phyloP scores from a whole-genome alignment of 2,113 vertebrate genomes.

The Verasper variegatus region DNA sequence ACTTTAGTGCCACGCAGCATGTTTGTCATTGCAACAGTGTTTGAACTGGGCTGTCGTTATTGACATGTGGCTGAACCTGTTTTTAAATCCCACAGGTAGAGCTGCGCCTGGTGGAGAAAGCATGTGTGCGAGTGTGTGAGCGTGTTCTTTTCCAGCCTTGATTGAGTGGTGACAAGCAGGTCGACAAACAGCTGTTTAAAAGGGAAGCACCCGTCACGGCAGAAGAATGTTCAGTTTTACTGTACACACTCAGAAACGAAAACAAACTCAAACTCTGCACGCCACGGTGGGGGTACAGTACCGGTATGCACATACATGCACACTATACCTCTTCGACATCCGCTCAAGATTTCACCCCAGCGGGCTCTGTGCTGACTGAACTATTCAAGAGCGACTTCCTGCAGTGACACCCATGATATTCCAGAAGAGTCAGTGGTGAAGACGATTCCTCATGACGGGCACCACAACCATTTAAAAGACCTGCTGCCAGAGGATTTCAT shows the following conservation, averaged over 20 bases:
- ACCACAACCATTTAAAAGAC: too few species aligned
- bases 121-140: background rate
- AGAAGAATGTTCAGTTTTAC: conserved; percentile 11
- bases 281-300: background rate
- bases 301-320: background rate
- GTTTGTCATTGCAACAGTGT: conserved; percentile 57
- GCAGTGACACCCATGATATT: too few species aligned
- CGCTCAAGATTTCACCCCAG: too few species aligned
- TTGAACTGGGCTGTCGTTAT: conserved; percentile 10
- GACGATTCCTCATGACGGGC: too few species aligned
- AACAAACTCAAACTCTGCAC: background rate
- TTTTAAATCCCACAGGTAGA: conserved; percentile 35
- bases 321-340: too few species aligned
- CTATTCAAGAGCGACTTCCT: too few species aligned
- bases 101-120: background rate
- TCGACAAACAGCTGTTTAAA: conserved; percentile 52
- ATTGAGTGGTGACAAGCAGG: conserved; percentile 1
- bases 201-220: conserved; percentile 5
- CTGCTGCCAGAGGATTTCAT: too few species aligned
- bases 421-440: too few species aligned
- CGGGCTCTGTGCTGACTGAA: too few species aligned
- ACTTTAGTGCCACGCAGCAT: background rate
- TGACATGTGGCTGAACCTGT: conserved; percentile 49
- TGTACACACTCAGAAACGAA: conserved; percentile 1
- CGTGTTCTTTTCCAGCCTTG: background rate